These are phyloP conservation scores for Apocheima hispidaria DNA, from an alignment of 2,888 invertebrate genomes.

Conservation along the genomic window DNA sequence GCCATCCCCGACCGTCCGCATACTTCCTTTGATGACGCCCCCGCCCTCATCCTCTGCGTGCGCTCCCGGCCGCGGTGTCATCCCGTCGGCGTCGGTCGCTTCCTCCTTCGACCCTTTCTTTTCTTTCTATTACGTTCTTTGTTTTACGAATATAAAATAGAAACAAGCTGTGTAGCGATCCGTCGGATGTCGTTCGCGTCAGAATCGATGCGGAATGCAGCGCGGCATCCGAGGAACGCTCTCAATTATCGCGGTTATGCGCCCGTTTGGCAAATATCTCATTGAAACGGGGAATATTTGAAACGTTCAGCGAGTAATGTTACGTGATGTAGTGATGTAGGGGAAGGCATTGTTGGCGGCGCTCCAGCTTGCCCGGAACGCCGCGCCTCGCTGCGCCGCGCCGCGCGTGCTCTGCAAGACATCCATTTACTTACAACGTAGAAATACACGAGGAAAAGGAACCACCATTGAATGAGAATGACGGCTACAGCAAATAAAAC, in stretches of 20 bases:
- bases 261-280: constrained; percentile 67
- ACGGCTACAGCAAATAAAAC: not conserved
- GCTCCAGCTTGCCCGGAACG: constrained; percentile 49
- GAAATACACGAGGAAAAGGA: constrained; percentile 42
- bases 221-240: constrained; percentile 60
- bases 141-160: constrained; percentile 57
- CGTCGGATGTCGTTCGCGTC: constrained; percentile 11
- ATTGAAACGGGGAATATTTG: constrained; percentile 66
- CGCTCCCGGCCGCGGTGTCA: constrained; percentile 36
- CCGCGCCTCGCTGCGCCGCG: too few species aligned
- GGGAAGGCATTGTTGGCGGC: constrained; percentile 56
- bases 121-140: constrained; percentile 54
- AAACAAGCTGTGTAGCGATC: constrained; percentile 53
- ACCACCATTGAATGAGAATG: not conserved
- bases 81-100: constrained; percentile 42
- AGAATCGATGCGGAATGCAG: constrained; percentile 53
- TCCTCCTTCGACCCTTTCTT: constrained; percentile 45
- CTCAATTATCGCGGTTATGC: constrained; percentile 68
- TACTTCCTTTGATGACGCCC: constrained; percentile 65
- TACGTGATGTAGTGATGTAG: constrained; percentile 46
- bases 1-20: constrained; percentile 57
- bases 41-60: constrained; percentile 5
- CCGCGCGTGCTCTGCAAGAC: constrained; percentile 20
- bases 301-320: constrained; percentile 54
- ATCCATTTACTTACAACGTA: constrained; percentile 40